These are phyloP conservation scores for Tribolium freemani DNA, from an alignment of 2,888 invertebrate genomes.

Conservation along the genomic window DNA sequence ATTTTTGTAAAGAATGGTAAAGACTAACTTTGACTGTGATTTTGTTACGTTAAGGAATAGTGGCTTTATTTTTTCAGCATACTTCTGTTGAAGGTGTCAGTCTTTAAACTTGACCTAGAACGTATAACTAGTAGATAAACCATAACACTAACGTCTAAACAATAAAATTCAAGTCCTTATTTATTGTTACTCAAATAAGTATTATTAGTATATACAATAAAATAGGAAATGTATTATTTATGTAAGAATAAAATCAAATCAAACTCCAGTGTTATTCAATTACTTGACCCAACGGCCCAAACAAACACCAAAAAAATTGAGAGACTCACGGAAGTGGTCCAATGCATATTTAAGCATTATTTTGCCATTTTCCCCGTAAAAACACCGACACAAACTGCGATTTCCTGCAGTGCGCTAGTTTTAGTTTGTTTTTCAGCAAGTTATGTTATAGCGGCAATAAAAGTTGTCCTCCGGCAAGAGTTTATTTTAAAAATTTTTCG, in stretches of 20 bases:
- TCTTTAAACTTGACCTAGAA: no score
- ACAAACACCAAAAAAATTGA: no score
- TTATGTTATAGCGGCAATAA: constrained; percentile 15
- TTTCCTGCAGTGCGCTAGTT: neutral
- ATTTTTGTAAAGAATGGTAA: constrained; percentile 52
- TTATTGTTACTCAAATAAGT: constrained; percentile 57
- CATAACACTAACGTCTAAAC: no score
- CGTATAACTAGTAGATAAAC: no score
- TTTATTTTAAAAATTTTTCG: constrained; percentile 24
- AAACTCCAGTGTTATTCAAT: neutral
- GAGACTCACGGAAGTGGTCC: neutral
- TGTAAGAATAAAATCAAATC: constrained; percentile 47
- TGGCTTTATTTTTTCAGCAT: constrained; percentile 30
- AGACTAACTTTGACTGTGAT: constrained; percentile 60
- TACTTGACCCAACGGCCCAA: no score
- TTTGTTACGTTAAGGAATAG: constrained; percentile 46
- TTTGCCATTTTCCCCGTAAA: neutral
- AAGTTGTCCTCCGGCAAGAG: constrained; percentile 7
- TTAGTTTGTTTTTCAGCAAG: constrained; percentile 18
- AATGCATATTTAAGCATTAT: neutral
- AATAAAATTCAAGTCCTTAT: neutral
- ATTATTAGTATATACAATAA: constrained; percentile 54
- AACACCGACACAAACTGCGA: neutral
- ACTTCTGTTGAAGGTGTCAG: neutral
- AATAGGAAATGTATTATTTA: constrained; percentile 54